phyloP scores from a whole-genome alignment of 30 jellyfish, hydroid and myxozoan species.

The Hydra vulgaris region DNA sequence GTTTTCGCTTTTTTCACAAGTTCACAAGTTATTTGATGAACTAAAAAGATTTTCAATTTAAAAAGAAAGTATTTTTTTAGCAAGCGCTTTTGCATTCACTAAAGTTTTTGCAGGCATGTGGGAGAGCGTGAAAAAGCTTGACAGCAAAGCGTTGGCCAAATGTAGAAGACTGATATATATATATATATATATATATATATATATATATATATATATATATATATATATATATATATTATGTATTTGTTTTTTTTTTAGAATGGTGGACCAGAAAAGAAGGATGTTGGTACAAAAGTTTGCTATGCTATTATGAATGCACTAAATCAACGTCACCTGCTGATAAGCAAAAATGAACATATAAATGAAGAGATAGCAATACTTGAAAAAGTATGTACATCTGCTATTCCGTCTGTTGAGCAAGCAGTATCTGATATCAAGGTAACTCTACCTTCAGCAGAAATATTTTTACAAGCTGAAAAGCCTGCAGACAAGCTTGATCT shows the following conservation, averaged over 20 bases:
- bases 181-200: too few relatives aligned
- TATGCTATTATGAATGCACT: conserved; percentile 61
- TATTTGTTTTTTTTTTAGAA: background rate
- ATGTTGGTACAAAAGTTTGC: conserved; percentile 73
- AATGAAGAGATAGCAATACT: conserved; percentile 53
- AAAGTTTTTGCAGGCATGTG: too few relatives aligned
- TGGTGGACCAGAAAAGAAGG: background rate
- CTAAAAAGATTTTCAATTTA: too few relatives aligned
- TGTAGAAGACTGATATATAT: too few relatives aligned
- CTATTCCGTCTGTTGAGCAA: conserved; percentile 20
- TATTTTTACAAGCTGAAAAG: background rate
- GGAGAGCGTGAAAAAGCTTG: too few relatives aligned
- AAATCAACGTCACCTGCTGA: conserved; percentile 56
- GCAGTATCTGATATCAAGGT: conserved; percentile 7
- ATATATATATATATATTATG: background rate
- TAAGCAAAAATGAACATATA: conserved; percentile 47
- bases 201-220: too few relatives aligned
- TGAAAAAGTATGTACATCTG: conserved; percentile 37
- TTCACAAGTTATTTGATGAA: too few relatives aligned
- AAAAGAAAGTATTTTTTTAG: too few relatives aligned
- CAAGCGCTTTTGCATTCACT: too few relatives aligned
- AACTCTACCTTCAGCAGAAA: background rate
- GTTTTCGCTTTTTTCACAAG: too few relatives aligned
- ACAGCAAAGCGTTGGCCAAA: too few relatives aligned
- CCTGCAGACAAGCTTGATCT: conserved; percentile 17